Evolutionary conservation across 1,140 invertebrate genomes (phyloP).

Genomic region (Elysia chlorotica): DNA sequence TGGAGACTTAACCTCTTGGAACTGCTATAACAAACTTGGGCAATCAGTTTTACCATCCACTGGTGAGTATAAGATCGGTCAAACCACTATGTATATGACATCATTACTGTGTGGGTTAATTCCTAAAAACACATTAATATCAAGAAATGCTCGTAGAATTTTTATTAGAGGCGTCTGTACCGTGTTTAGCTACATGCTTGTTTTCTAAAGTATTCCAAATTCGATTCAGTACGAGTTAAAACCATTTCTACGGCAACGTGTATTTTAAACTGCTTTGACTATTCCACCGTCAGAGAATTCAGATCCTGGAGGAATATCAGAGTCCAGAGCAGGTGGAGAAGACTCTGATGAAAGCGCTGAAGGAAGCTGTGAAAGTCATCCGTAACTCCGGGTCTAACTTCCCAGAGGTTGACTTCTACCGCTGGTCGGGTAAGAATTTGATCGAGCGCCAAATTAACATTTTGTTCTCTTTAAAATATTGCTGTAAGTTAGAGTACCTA

Average conservation of each 20-base stretch:
- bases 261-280: background rate
- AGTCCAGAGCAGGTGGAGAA: constrained; percentile 3
- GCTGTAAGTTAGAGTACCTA: background rate
- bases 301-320: constrained; percentile 1
- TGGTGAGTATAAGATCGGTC: too few species aligned
- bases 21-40: too few species aligned
- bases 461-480: background rate
- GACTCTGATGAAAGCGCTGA: constrained; percentile 2
- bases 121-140: background rate
- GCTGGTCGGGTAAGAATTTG: constrained; percentile 18
- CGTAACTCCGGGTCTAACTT: too few species aligned
- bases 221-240: background rate
- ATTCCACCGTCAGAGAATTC: background rate
- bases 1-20: too few species aligned
- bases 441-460: background rate
- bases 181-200: background rate
- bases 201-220: background rate
- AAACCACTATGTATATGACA: too few species aligned
- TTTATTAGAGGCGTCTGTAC: background rate
- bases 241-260: background rate
- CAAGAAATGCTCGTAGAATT: background rate
- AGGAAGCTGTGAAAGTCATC: too few species aligned
- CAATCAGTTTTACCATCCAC: too few species aligned
- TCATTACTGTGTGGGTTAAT: background rate
- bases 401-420: constrained; percentile 20